Base-by-base conservation (phyloP, 2,888 invertebrate species). In the Drosophila meridionalis region DNA sequence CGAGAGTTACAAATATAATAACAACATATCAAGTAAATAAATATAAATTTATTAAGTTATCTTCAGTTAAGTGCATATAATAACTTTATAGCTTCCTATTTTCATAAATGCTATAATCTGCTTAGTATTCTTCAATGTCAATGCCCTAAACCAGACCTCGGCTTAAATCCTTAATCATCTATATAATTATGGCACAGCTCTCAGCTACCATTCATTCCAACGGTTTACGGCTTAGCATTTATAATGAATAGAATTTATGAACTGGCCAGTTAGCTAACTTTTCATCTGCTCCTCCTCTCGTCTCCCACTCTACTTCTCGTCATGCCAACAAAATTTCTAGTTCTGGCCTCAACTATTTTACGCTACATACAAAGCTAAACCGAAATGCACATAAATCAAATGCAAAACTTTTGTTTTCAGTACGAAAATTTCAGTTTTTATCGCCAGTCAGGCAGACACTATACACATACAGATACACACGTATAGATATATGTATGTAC, bases 321-420 rank as follows among this genome's bases (percentile, higher is more conserved):
- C 8, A 40, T 6, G 12, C 9, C 58, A 42, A 7, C 42, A 50
- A 32, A 45, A 53, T 52, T 57, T 65, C n/a, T 42, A 26, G 58
- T 36, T 57, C 48, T 55, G 48, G 63, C 58, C 69, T 52, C 69
- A 89, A 84, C 90, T 87, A 84, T 89, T 87, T 85, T 53, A 84
- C 85, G 82, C 79, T 76, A 75, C 76, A 87, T 62, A 82, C 82
- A 85, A 87, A 87, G 84, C 73, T 85, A 79, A 89, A 76, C 88
- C 80, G 36, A 89, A 84, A 79, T 87, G 85, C 83, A 73, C 84
- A 85, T 85, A 85, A 85, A 85, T 85, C 90, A 85, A 89, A 79
- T 73, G 79, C 67, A 75, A 72, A 84, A 89, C 85, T 85, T 85
- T 85, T 89, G 88, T 85, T 85, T 85, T 82, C 75, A 67, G 61